Evolutionary conservation across 2,113 vertebrate genomes (phyloP).

Genomic region (Vulpes ferrilata): DNA sequence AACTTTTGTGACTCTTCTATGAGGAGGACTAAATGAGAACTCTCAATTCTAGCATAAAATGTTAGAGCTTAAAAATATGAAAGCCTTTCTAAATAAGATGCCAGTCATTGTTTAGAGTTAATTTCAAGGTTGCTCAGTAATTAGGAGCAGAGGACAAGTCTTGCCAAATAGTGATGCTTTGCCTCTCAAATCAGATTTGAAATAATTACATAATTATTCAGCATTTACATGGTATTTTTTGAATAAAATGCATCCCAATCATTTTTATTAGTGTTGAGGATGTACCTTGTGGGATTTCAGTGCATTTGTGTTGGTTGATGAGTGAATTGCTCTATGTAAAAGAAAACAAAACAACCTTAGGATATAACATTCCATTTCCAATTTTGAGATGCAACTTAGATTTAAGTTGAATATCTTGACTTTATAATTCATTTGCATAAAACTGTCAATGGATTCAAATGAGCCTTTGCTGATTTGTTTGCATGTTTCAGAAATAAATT

Average conservation of each 20-base stretch:
- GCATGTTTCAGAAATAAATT: conserved; percentile 30
- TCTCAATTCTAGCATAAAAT: neutral
- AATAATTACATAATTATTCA: conserved; percentile 50
- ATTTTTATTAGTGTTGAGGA: conserved; percentile 40
- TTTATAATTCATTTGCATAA: conserved; percentile 13
- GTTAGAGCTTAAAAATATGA: conserved; percentile 33
- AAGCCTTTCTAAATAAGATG: neutral
- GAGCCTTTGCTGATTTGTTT: conserved; percentile 4
- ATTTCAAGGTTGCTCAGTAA: conserved; percentile 46
- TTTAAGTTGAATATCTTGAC: conserved; percentile 19
- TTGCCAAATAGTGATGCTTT: conserved; percentile 43
- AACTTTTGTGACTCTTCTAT: conserved; percentile 9
- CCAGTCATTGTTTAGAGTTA: conserved; percentile 57
- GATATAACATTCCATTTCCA: neutral
- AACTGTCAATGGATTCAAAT: neutral
- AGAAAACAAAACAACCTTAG: neutral
- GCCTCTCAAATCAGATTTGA: conserved; percentile 59
- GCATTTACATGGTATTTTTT: conserved; percentile 43
- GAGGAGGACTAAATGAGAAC: neutral
- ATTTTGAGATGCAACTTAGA: neutral
- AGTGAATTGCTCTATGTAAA: neutral
- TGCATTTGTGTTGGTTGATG: conserved; percentile 6
- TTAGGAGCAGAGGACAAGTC: conserved; percentile 20
- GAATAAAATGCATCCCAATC: conserved; percentile 41
- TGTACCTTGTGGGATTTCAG: neutral